Evolutionary conservation across 2,888 invertebrate species (phyloP).

Genomic region (Pollenia angustigena): DNA sequence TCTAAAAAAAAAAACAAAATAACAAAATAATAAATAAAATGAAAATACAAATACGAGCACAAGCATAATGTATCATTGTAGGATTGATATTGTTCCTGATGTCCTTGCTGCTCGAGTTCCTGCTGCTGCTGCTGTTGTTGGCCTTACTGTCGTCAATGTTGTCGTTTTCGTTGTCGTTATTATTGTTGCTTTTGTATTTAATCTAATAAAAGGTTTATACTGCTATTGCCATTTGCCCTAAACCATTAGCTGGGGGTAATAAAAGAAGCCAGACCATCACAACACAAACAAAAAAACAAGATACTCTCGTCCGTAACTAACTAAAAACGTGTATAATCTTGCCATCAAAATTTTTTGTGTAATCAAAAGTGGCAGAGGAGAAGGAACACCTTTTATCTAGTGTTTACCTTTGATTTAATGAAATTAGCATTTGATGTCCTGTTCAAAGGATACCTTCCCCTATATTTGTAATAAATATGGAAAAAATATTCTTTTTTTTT

Average conservation of each 20-base stretch:
- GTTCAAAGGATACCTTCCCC: conserved; percentile 10
- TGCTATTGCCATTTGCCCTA: conserved; percentile 58
- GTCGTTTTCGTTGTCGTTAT: conserved; percentile 5
- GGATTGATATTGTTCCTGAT: conserved; percentile 26
- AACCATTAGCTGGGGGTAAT: conserved; percentile 48
- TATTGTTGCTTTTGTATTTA: conserved; percentile 57
- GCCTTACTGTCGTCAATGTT: background rate
- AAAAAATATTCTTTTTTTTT: background rate
- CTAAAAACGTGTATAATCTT: conserved; percentile 44
- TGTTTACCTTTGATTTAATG: background rate
- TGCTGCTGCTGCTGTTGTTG: background rate
- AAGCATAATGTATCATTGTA: conserved; percentile 35
- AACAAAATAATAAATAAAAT: conserved; percentile 35
- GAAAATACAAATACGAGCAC: conserved; percentile 3
- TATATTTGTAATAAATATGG: conserved; percentile 25
- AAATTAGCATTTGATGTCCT: background rate
- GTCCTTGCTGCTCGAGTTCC: conserved; percentile 18
- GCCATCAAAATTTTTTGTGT: conserved; percentile 12
- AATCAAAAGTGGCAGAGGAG: background rate
- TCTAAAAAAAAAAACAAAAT: conserved; percentile 17
- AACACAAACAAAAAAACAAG: conserved; percentile 18
- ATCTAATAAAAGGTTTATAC: conserved; percentile 68
- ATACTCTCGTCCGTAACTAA: background rate
- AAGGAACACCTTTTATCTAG: background rate
- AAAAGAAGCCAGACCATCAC: conserved; percentile 39